Evolutionary conservation across 2,797 vertebrate species (phyloP).

Genomic region (Megaceryle alcyon): DNA sequence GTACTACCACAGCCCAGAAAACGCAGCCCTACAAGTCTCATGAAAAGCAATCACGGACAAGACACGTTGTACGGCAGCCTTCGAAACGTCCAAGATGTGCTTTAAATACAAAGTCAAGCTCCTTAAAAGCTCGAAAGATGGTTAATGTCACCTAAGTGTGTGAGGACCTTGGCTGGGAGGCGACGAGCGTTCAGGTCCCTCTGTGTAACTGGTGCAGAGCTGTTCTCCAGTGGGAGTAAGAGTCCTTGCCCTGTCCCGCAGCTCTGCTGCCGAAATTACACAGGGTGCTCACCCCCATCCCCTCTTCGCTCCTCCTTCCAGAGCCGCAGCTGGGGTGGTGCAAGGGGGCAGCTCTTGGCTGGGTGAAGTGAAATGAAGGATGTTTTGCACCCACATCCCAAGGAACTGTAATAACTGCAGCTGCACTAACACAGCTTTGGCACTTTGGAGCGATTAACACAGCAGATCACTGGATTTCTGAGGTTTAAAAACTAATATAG

Average conservation of each 20-base stretch:
- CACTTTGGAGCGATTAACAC: background rate
- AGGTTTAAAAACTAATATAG: accelerated
- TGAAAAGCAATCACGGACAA: background rate
- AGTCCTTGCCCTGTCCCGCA: background rate
- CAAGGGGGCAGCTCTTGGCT: background rate
- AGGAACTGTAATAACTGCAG: background rate
- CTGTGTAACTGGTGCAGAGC: background rate
- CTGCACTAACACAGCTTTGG: background rate
- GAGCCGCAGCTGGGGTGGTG: background rate
- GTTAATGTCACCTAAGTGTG: background rate
- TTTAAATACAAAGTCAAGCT: background rate
- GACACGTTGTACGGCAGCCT: background rate
- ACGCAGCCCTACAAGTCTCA: background rate
- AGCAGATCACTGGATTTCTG: background rate
- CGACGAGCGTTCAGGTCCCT: background rate
- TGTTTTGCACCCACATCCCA: background rate
- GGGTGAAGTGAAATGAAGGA: background rate
- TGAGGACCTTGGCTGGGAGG: background rate
- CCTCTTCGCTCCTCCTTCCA: background rate
- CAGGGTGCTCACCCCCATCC: background rate
- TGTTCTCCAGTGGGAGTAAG: background rate
- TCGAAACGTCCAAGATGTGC: background rate
- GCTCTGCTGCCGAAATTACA: background rate
- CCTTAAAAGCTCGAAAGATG: background rate
- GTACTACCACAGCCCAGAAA: conserved; percentile 27